These are phyloP conservation scores for Oscheius onirici DNA, from an alignment of 2,888 invertebrate genomes.

Conservation along the genomic window DNA sequence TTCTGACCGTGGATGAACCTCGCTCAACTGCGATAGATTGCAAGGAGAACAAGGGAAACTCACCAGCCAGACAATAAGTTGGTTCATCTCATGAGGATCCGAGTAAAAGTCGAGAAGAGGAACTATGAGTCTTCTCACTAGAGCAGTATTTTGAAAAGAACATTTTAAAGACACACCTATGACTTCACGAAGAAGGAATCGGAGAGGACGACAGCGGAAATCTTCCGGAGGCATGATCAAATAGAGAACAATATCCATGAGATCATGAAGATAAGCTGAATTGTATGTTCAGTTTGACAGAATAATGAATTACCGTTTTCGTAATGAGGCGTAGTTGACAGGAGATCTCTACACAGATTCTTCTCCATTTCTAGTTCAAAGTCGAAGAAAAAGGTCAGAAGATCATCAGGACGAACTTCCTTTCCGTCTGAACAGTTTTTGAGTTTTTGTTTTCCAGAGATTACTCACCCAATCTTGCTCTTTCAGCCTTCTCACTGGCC, in stretches of 20 bases:
- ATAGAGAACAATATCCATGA: slow-evolving; percentile 84
- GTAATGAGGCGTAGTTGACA: slow-evolving; percentile 79
- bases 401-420: slow-evolving; percentile 65
- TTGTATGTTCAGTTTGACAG: too few species aligned
- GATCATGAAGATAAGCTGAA: slow-evolving; percentile 83
- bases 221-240: slow-evolving; percentile 85
- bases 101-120: slow-evolving; percentile 82
- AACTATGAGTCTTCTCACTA: slow-evolving; percentile 77
- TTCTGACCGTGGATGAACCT: slow-evolving; percentile 83
- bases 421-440: slow-evolving; percentile 22
- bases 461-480: background rate
- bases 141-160: too few species aligned
- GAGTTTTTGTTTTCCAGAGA: background rate
- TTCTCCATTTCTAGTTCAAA: slow-evolving; percentile 87
- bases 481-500: slow-evolving; percentile 75
- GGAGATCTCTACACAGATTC: slow-evolving; percentile 82
- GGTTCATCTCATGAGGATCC: slow-evolving; percentile 91
- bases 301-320: slow-evolving; percentile 76
- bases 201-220: slow-evolving; percentile 84
- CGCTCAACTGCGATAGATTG: slow-evolving; percentile 84
- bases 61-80: slow-evolving; percentile 87
- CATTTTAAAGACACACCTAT: too few species aligned
- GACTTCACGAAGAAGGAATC: slow-evolving; percentile 78
- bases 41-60: too few species aligned
- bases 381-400: slow-evolving; percentile 87